phyloP scores from a whole-genome alignment of 2,797 vertebrate genomes.

The Ibycter americanus region DNA sequence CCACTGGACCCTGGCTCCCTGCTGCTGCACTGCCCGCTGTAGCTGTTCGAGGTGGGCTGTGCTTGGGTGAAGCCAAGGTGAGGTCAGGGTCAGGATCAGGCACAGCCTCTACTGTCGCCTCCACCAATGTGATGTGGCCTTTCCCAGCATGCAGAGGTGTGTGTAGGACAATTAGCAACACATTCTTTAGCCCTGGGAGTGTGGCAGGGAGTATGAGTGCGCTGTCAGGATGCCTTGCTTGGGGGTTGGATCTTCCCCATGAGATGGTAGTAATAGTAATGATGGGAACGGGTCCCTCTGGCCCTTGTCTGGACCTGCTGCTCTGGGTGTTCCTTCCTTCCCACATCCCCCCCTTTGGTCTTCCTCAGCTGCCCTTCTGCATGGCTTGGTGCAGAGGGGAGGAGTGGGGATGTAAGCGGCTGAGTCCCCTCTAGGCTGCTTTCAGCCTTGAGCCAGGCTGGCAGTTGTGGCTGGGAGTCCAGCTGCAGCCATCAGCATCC shows the following conservation, averaged over 20 bases:
- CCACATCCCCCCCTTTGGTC: neutral
- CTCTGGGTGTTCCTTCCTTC: neutral
- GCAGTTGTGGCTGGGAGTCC: neutral
- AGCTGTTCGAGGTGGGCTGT: neutral
- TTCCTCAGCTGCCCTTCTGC: neutral
- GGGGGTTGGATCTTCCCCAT: neutral
- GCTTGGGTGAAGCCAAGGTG: neutral
- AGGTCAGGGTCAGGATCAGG: neutral
- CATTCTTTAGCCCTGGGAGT: neutral
- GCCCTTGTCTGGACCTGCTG: neutral
- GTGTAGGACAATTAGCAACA: neutral
- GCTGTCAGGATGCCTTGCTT: neutral
- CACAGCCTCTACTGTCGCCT: neutral
- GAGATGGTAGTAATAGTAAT: neutral
- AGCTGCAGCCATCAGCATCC: neutral
- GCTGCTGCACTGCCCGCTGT: fast-evolving
- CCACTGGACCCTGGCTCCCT: fast-evolving
- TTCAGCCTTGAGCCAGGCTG: neutral
- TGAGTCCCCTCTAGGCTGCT: neutral
- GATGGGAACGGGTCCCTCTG: neutral
- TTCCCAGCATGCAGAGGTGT: neutral
- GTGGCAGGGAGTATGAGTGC: neutral
- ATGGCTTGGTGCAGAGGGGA: neutral
- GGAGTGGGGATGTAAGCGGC: fast-evolving
- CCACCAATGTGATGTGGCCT: neutral